Evolutionary conservation across 2,797 vertebrate genomes (phyloP).

Genomic region (Cuculus canorus): DNA sequence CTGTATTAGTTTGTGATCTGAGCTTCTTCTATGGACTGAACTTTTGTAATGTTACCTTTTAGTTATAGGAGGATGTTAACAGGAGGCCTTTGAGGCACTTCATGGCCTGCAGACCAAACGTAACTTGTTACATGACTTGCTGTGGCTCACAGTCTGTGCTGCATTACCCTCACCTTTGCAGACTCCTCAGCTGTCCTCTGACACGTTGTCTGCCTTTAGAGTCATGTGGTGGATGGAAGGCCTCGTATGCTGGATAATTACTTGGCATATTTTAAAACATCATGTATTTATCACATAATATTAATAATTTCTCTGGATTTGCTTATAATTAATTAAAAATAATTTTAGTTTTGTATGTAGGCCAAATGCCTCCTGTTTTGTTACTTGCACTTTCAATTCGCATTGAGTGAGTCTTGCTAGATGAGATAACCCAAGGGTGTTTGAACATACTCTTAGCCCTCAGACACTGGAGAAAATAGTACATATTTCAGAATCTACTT

Average conservation of each 20-base stretch:
- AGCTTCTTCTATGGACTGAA: not conserved
- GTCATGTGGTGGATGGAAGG: not conserved
- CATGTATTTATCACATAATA: not conserved
- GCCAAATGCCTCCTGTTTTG: not conserved
- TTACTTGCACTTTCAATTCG: constrained; percentile 17
- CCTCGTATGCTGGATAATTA: not conserved
- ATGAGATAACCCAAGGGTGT: not conserved
- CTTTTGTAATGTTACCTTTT: not conserved
- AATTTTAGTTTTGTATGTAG: not conserved
- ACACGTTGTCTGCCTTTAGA: not conserved
- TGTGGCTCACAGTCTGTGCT: not conserved
- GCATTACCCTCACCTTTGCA: not conserved
- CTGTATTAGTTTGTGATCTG: not conserved
- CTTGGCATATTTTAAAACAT: not conserved
- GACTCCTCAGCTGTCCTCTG: not conserved
- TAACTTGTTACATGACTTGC: not conserved
- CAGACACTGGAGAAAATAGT: not conserved
- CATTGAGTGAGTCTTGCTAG: not conserved
- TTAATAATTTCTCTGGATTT: not conserved
- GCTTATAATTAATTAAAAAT: not conserved
- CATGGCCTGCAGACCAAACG: fast-evolving
- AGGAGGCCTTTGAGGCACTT: not conserved
- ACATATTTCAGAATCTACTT: not conserved
- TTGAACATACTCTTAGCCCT: not conserved
- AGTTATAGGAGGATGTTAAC: not conserved